A percentile compares a stretch with the other conserved stretches of the same genome.
Conservation (phyloP, 2,888 invertebrate species). For the Rhagophthalmus giganteus region DNA sequence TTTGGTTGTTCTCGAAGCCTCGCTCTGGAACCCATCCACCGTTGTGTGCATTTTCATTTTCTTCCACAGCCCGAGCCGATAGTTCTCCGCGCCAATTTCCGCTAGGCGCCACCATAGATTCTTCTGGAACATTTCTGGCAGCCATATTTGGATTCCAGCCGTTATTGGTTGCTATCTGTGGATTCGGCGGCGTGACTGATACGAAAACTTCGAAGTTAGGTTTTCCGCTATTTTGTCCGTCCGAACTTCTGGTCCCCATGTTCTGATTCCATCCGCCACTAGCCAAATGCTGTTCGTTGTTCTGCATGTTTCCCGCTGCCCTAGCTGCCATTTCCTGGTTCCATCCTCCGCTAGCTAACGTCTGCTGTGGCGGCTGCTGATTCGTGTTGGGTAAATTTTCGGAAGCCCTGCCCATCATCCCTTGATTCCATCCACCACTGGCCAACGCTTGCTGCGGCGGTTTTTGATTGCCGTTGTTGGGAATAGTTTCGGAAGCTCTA, state of each 20-base stretch:
- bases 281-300: slow-evolving; percentile 5
- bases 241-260: slow-evolving; percentile 3
- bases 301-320: background rate
- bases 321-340: slow-evolving; percentile 11
- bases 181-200: too few species aligned
- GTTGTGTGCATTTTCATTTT: background rate
- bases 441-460: background rate
- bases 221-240: too few species aligned
- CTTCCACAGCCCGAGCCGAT: background rate
- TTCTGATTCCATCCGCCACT: slow-evolving; percentile 25
- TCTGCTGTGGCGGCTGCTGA: background rate
- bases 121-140: slow-evolving; percentile 7
- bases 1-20: slow-evolving; percentile 1
- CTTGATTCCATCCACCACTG: slow-evolving; percentile 19
- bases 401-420: background rate
- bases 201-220: background rate
- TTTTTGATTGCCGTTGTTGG: background rate
- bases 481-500: background rate
- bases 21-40: slow-evolving; percentile 1
- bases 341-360: slow-evolving; percentile 19
- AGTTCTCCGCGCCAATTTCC: slow-evolving; percentile 20
- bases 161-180: background rate
- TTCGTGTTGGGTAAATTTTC: too few species aligned
- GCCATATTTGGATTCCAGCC: slow-evolving; percentile 9
- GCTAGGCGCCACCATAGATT: slow-evolving; percentile 12